phyloP scores from a whole-genome alignment of 2,888 invertebrate genomes.

The Parapristionchus giblindavisi region DNA sequence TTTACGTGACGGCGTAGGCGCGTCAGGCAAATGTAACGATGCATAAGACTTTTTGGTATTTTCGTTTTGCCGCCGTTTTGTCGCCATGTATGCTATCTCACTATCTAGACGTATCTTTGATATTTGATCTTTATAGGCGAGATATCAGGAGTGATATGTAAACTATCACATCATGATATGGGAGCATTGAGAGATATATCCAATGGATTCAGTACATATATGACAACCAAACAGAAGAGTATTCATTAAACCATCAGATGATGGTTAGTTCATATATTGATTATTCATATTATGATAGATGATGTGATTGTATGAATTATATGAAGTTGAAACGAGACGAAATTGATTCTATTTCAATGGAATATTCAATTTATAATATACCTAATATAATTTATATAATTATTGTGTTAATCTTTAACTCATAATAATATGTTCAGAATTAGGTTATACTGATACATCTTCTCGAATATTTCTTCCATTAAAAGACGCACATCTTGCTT shows the following conservation, averaged over 20 bases:
- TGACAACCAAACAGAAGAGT: slow-evolving; percentile 14
- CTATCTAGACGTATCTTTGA: neutral
- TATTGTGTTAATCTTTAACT: neutral
- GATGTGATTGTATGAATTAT: slow-evolving; percentile 52
- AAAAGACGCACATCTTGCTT: slow-evolving; percentile 38
- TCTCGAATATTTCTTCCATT: slow-evolving; percentile 32
- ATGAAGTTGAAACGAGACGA: slow-evolving; percentile 42
- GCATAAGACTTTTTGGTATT: too few species aligned
- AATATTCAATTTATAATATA: neutral
- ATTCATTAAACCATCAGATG: slow-evolving; percentile 30
- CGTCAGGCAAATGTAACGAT: too few species aligned
- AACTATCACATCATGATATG: slow-evolving; percentile 23
- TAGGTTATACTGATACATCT: slow-evolving; percentile 37
- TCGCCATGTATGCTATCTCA: too few species aligned
- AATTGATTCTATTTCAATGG: slow-evolving; percentile 6
- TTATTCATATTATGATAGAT: too few species aligned
- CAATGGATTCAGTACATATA: slow-evolving; percentile 3
- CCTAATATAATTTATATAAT: too few species aligned
- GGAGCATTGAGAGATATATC: slow-evolving; percentile 27
- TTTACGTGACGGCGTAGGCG: too few species aligned
- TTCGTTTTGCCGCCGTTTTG: too few species aligned
- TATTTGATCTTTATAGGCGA: slow-evolving; percentile 2
- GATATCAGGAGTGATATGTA: slow-evolving; percentile 24
- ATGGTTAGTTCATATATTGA: slow-evolving; percentile 1
- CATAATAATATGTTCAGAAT: slow-evolving; percentile 28